Evolutionary conservation across 2,113 vertebrate genomes (phyloP).

Genomic region (Oryzias celebensis): DNA sequence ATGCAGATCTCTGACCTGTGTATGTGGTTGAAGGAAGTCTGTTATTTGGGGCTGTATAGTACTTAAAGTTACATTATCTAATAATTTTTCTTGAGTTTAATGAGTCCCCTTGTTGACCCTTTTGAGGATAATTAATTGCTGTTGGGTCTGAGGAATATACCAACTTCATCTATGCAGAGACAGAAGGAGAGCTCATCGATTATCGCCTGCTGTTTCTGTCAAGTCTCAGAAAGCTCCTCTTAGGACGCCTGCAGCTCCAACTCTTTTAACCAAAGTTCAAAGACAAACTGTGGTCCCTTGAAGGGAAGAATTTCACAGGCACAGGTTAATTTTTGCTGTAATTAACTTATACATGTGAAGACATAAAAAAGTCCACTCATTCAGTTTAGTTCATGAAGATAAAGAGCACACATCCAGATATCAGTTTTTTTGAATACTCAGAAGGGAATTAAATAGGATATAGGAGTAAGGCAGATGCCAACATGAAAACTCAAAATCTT

Average conservation of each 20-base stretch:
- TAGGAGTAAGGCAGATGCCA: too few relatives aligned
- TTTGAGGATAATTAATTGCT: conserved; percentile 50
- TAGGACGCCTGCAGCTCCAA: conserved; percentile 31
- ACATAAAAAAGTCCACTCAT: too few relatives aligned
- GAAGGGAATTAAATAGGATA: too few relatives aligned
- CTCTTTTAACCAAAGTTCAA: conserved; percentile 42
- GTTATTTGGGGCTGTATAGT: conserved; percentile 8
- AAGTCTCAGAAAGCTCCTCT: conserved; percentile 51
- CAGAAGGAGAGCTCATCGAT: conserved; percentile 67
- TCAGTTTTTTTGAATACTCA: too few relatives aligned
- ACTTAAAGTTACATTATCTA: conserved; percentile 43
- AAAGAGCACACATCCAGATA: too few relatives aligned
- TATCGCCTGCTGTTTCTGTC: conserved; percentile 62
- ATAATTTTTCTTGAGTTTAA: conserved; percentile 43
- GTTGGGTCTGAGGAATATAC: conserved; percentile 28
- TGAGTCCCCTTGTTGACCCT: conserved; percentile 46
- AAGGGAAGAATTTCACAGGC: conserved; percentile 15
- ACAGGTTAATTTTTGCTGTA: conserved; percentile 22
- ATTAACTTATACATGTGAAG: not conserved
- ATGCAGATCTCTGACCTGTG: too few relatives aligned
- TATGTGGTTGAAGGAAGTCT: too few relatives aligned
- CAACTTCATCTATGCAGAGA: conserved; percentile 40
- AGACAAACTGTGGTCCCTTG: conserved; percentile 23
- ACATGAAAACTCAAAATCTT: too few relatives aligned
- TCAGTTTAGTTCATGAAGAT: too few relatives aligned